Evolutionary conservation across 1,140 invertebrate genomes (phyloP).

Genomic region (Scaptodrosophila lebanonensis): DNA sequence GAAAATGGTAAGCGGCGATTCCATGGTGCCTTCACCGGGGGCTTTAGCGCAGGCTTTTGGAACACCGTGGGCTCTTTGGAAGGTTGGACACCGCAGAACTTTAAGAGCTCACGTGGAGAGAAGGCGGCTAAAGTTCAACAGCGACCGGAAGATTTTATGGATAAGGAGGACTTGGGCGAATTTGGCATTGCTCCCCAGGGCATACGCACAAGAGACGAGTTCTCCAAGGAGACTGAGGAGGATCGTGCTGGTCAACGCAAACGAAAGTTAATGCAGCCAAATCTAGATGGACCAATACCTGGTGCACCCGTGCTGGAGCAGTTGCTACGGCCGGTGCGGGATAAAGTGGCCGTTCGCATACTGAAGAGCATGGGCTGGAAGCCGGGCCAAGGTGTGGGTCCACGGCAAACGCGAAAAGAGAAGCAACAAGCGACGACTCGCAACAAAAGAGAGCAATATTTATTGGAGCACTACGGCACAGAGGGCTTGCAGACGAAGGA

Average conservation of each 20-base stretch:
- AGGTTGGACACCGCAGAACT: constrained; percentile 95
- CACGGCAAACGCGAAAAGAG: constrained; percentile 81
- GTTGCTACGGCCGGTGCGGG: constrained; percentile 86
- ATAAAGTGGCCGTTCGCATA: constrained; percentile 92
- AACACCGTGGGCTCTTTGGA: constrained; percentile 97
- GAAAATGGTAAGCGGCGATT: constrained; percentile 93
- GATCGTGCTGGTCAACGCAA: constrained; percentile 64
- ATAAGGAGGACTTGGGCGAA: constrained; percentile 96
- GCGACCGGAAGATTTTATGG: constrained; percentile 97
- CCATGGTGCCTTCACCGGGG: constrained; percentile 99
- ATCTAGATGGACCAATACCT: constrained; percentile 84
- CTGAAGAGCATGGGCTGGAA: constrained; percentile 93
- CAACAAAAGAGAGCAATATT: constrained; percentile 64
- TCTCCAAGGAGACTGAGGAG: constrained; percentile 79
- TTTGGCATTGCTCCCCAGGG: constrained; percentile 96
- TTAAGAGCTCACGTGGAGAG: constrained; percentile 91
- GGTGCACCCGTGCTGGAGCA: constrained; percentile 88
- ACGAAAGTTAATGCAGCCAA: constrained; percentile 76
- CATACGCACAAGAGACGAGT: constrained; percentile 87
- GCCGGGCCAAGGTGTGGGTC: constrained; percentile 93
- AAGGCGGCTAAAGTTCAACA: constrained; percentile 80
- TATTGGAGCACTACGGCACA: constrained; percentile 61
- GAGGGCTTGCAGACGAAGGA: constrained; percentile 33
- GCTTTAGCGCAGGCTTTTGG: constrained; percentile 98
- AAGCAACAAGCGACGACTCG: constrained; percentile 49